Evolutionary conservation across 2,113 vertebrate genomes (phyloP), one percentile per base, ranked within the genome.

Genomic region (Anhinga rufa): DNA sequence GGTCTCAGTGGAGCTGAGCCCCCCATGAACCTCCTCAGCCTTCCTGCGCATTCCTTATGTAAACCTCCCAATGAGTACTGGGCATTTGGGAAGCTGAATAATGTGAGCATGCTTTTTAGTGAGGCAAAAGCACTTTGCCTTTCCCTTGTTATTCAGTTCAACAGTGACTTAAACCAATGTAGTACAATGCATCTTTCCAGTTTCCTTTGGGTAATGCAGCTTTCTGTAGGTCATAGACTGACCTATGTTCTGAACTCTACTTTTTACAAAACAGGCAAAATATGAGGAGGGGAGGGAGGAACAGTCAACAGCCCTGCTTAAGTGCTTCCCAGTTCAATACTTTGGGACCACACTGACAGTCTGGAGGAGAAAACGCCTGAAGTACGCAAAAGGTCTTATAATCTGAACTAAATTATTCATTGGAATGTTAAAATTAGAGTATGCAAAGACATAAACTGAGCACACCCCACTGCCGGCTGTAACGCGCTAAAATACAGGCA

Each of bases 321-420:
- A 38, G n/a, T 86, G 38, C 51, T 46, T 54, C 93, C 76, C 55
- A 46, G 7, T 80, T 95, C 86, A 62, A 13, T 76, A 44, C 60
- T 90, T 92, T 31, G 29, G 42, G 49, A 65, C 57, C 28, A 5
- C 36, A 48, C 66, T 0, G 3, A 58, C 36, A 68, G 40, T 82
- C 93, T 95, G 88, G 69, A 94, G 76, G 79, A 90, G 65, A 95
- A 91, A 92, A 82, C 19, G n/a, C 71, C 93, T 91, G 54, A 83
- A 90, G 70, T 69, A 86, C 5, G 6, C 38, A 31, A 49, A 92
- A 95, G 64, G 38, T 19, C 90, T 97, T 90, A 81, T 92, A 88
- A 83, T 74, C 7, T 3, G 79, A 87, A 68, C 71, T 97, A 94
- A 96, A 97, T 97, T 96, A 97, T 98, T 97, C 42, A 95, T 92